Conservation (phyloP, 2,888 invertebrate species). For the Alcis repandata region DNA sequence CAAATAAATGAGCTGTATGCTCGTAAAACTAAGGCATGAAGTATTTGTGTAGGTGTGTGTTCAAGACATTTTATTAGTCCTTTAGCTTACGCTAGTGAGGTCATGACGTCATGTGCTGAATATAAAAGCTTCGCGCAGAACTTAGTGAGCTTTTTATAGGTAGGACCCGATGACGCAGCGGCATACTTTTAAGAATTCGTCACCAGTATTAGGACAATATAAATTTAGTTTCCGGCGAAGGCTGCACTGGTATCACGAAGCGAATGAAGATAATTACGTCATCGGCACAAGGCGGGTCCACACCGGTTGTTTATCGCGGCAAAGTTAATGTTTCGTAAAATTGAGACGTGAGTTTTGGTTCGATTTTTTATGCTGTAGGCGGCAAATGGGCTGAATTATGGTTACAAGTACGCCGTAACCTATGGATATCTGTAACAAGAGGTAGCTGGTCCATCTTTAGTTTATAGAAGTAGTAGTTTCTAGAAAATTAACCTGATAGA, state of each 20-base stretch:
- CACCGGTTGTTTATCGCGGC: conserved; percentile 25
- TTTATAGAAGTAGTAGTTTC: no score
- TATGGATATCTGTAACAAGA: no score
- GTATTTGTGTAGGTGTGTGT: not conserved
- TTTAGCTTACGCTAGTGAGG: conserved; percentile 8
- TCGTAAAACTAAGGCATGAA: not conserved
- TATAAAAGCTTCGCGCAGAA: conserved; percentile 30
- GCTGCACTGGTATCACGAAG: conserved; percentile 52
- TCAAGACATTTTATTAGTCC: not conserved
- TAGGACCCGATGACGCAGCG: conserved; percentile 36
- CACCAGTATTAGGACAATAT: conserved; percentile 49
- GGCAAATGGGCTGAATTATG: no score
- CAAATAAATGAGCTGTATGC: not conserved
- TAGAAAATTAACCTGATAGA: no score
- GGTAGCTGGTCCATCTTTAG: no score
- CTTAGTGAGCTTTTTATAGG: conserved; percentile 42
- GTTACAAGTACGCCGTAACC: no score
- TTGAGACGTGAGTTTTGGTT: not conserved
- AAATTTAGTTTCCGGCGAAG: conserved; percentile 50
- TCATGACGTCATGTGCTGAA: conserved; percentile 29
- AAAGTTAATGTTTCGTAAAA: conserved; percentile 6
- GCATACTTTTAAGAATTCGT: conserved; percentile 54
- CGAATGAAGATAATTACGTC: conserved; percentile 58
- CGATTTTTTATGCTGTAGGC: not conserved
- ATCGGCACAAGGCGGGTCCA: conserved; percentile 40